Conservation (phyloP, 2,888 invertebrate species). For the Pyralis farinalis region DNA sequence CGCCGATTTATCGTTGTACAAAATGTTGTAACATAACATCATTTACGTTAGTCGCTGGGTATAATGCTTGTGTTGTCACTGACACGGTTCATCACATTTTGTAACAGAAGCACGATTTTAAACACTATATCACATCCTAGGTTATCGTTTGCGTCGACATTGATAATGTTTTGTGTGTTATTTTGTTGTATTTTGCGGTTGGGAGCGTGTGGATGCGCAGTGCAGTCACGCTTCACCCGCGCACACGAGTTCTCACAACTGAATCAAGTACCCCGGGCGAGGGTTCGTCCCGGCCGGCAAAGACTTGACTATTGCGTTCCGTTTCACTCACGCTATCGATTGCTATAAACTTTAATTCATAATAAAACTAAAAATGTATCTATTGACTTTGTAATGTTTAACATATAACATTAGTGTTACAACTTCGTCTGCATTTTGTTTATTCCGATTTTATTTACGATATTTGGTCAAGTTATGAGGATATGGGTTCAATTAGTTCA, state of each 20-base stretch:
- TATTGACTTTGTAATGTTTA: too few species aligned
- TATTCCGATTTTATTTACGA: too few species aligned
- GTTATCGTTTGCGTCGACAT: not conserved
- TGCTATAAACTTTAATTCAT: not conserved
- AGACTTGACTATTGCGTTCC: constrained; percentile 42
- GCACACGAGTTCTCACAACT: constrained; percentile 60
- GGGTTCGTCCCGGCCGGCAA: constrained; percentile 65
- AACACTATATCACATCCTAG: constrained; percentile 13
- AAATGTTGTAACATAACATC: constrained; percentile 73
- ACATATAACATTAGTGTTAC: too few species aligned
- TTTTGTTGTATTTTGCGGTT: constrained; percentile 50
- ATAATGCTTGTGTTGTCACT: constrained; percentile 33
- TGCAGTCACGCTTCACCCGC: constrained; percentile 43
- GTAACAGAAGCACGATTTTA: constrained; percentile 35
- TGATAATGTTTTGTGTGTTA: constrained; percentile 41
- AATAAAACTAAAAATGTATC: too few species aligned
- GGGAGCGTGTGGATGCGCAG: constrained; percentile 26
- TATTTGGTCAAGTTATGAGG: too few species aligned
- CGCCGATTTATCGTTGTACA: constrained; percentile 63
- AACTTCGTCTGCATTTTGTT: too few species aligned
- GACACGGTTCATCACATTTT: constrained; percentile 23
- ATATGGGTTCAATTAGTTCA: too few species aligned
- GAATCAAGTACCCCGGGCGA: constrained; percentile 56
- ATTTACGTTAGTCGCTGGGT: constrained; percentile 48
- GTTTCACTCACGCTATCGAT: constrained; percentile 38